These are phyloP conservation scores for Cheilosia vernalis DNA, from an alignment of 2,888 invertebrate species.

Conservation along the genomic window DNA sequence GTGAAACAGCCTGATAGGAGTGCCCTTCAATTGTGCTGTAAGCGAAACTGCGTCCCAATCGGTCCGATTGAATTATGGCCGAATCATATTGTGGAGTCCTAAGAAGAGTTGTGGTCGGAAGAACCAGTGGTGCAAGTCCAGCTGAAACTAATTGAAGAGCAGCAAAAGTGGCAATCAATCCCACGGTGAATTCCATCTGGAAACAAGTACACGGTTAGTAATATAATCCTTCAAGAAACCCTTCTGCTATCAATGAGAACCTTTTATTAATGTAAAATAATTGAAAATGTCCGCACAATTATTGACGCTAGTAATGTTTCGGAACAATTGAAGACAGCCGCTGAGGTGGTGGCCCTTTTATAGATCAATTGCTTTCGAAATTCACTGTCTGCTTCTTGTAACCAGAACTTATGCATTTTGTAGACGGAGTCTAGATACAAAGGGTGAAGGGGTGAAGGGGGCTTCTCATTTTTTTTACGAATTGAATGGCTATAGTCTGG, in stretches of 20 bases:
- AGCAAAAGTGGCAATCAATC: constrained; percentile 52
- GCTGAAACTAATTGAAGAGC: constrained; percentile 63
- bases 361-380: constrained; percentile 52
- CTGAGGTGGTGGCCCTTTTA: constrained; percentile 55
- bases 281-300: constrained; percentile 60
- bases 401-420: constrained; percentile 29
- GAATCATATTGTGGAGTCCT: constrained; percentile 84
- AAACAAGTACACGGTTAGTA: background rate
- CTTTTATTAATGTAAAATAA: constrained; percentile 7
- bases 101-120: constrained; percentile 76
- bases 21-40: constrained; percentile 85
- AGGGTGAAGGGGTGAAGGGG: background rate
- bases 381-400: constrained; percentile 14
- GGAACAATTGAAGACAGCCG: constrained; percentile 49
- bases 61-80: constrained; percentile 84
- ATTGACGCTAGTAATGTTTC: constrained; percentile 57
- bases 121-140: constrained; percentile 67
- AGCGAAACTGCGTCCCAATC: constrained; percentile 85
- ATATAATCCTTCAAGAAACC: background rate
- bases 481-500: constrained; percentile 18
- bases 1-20: constrained; percentile 83
- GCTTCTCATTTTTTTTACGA: constrained; percentile 33
- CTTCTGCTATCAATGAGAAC: background rate
- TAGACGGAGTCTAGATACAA: background rate
- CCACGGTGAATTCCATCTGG: constrained; percentile 59